phyloP scores from a whole-genome alignment of 2,888 invertebrate species.

The Synergus umbraculus region DNA sequence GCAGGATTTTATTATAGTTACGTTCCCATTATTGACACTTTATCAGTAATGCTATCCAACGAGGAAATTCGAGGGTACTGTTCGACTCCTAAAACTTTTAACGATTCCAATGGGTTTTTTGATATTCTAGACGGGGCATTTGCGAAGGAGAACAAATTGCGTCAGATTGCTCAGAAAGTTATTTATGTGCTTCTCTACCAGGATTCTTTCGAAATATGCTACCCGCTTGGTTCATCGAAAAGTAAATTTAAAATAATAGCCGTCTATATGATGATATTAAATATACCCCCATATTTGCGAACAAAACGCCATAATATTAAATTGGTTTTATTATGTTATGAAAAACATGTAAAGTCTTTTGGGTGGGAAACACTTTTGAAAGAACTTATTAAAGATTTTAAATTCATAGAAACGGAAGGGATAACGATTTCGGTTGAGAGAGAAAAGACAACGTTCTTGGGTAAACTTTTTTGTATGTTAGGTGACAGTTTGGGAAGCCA shows the following conservation, averaged over 20 bases:
- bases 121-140: background rate
- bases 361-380: slow-evolving; percentile 55
- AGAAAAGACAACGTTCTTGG: slow-evolving; percentile 35
- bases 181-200: slow-evolving; percentile 57
- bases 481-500: slow-evolving; percentile 9
- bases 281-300: slow-evolving; percentile 56
- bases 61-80: background rate
- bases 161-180: background rate
- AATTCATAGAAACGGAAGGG: slow-evolving; percentile 55
- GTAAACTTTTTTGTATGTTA: slow-evolving; percentile 51
- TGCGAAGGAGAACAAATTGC: background rate
- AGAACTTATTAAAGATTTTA: slow-evolving; percentile 55
- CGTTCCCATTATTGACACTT: slow-evolving; percentile 16
- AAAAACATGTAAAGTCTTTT: slow-evolving; percentile 58
- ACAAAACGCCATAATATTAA: slow-evolving; percentile 58
- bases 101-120: background rate
- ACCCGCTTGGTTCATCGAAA: slow-evolving; percentile 59
- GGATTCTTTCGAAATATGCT: slow-evolving; percentile 48
- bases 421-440: background rate
- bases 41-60: background rate
- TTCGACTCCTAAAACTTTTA: background rate
- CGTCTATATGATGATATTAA: slow-evolving; percentile 39
- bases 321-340: slow-evolving; percentile 59
- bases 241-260: slow-evolving; percentile 9
- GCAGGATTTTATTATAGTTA: background rate